Percentiles rank a stretch among this genome's conserved stretches.
These are phyloP conservation scores for Himalopsyche kuldschensis DNA, from an alignment of 2,888 invertebrate species.

Conservation along the genomic window DNA sequence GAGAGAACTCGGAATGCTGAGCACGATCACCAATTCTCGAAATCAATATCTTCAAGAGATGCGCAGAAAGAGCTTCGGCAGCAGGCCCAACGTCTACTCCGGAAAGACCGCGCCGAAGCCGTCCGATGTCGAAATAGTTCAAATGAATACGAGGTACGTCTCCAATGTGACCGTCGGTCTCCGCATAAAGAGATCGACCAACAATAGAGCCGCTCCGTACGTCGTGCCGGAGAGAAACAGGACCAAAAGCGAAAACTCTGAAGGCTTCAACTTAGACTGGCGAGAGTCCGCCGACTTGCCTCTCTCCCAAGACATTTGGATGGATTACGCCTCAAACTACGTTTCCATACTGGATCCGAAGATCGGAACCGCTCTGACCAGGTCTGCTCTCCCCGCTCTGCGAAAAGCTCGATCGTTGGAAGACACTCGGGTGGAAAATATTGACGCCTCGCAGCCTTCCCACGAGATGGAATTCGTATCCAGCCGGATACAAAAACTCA, in stretches of 20 bases:
- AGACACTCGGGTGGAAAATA: constrained; percentile 57
- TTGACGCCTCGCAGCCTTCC: constrained; percentile 46
- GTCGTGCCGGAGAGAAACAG: constrained; percentile 60
- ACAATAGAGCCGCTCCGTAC: constrained; percentile 63
- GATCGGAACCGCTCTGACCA: constrained; percentile 46
- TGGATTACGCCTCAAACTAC: constrained; percentile 46
- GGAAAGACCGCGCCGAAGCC: constrained; percentile 38
- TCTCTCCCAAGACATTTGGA: constrained; percentile 37
- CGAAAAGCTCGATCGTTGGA: constrained; percentile 67
- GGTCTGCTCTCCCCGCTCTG: constrained; percentile 47
- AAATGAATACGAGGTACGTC: constrained; percentile 64
- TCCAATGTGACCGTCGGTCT: constrained; percentile 66
- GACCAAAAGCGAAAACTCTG: constrained; percentile 67
- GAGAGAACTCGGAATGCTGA: constrained; percentile 65
- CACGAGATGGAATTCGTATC: constrained; percentile 66
- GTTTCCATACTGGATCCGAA: constrained; percentile 41
- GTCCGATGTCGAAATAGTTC: constrained; percentile 52
- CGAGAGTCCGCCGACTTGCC: constrained; percentile 41
- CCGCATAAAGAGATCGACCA: constrained; percentile 58
- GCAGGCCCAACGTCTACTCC: constrained; percentile 45
- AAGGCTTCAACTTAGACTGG: constrained; percentile 43
- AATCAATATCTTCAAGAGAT: constrained; percentile 61
- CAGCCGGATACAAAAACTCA: constrained; percentile 64
- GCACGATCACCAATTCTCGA: constrained; percentile 61
- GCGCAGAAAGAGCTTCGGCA: constrained; percentile 34